phyloP scores from a whole-genome alignment of 2,888 invertebrate species.

The Drosophila stalkeri region DNA sequence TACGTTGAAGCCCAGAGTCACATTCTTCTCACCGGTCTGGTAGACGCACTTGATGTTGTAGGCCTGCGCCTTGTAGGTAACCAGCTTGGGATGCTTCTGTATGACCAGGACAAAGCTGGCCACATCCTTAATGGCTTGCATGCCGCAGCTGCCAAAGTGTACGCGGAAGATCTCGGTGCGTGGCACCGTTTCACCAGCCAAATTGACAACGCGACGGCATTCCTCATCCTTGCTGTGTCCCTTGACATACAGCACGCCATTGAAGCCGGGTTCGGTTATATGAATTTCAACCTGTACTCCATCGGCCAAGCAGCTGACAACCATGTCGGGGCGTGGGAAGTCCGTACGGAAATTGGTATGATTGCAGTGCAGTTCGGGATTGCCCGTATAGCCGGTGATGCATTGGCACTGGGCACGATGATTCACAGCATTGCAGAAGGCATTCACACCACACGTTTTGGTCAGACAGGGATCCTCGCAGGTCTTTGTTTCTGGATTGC shows the following conservation, averaged over 20 bases:
- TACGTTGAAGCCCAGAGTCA: conserved; percentile 96
- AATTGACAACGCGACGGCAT: conserved; percentile 92
- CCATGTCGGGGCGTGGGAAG: conserved; percentile 94
- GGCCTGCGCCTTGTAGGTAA: conserved; percentile 97
- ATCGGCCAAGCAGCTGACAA: conserved; percentile 95
- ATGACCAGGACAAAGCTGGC: conserved; percentile 97
- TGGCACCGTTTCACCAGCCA: conserved; percentile 89
- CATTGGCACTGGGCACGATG: conserved; percentile 93
- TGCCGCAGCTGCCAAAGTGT: conserved; percentile 95
- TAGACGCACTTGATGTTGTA: conserved; percentile 98
- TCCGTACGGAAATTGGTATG: conserved; percentile 89
- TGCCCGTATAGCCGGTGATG: conserved; percentile 90
- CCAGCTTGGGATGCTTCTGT: conserved; percentile 97
- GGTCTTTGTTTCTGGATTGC: conserved; percentile 89
- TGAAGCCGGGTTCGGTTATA: conserved; percentile 90
- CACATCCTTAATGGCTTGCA: conserved; percentile 95
- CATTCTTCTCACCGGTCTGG: conserved; percentile 96
- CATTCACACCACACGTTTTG: conserved; percentile 90
- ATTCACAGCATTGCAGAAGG: conserved; percentile 91
- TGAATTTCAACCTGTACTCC: conserved; percentile 94
- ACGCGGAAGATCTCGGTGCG: conserved; percentile 93
- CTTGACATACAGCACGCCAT: conserved; percentile 96
- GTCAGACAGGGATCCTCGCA: conserved; percentile 93
- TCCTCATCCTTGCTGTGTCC: conserved; percentile 97
- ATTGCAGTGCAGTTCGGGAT: conserved; percentile 90